phyloP scores from a whole-genome alignment of 2,797 vertebrate genomes.

The Nyctalus aviator region DNA sequence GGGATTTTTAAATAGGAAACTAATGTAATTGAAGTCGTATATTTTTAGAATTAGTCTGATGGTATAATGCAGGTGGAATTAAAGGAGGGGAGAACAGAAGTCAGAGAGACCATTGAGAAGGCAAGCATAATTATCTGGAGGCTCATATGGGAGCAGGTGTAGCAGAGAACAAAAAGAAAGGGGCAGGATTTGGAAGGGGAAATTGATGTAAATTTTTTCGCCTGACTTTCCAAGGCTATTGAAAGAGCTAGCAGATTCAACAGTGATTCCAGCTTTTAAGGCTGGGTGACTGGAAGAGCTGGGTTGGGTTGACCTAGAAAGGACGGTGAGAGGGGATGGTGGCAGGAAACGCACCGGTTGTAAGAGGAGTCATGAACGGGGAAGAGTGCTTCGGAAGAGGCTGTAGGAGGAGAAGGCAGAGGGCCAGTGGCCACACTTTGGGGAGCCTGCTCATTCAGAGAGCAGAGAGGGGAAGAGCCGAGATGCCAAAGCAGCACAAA shows the following conservation, averaged over 20 bases:
- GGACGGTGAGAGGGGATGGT: background rate
- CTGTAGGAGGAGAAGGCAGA: background rate
- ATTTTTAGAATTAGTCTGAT: background rate
- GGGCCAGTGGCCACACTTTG: background rate
- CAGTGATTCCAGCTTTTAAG: background rate
- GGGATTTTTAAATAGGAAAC: background rate
- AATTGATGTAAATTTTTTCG: background rate
- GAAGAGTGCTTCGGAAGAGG: background rate
- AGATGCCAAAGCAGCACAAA: background rate
- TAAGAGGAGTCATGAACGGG: background rate
- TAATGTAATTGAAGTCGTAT: background rate
- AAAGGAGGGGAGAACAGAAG: background rate
- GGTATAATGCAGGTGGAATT: background rate
- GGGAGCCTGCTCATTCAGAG: background rate
- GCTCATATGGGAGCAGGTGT: fast-evolving
- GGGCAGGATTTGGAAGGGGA: background rate
- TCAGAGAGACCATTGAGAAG: constrained; percentile 9
- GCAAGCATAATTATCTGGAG: background rate
- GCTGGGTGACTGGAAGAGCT: background rate
- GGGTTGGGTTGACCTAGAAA: background rate
- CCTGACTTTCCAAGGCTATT: background rate
- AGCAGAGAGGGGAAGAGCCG: background rate
- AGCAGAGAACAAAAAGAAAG: background rate
- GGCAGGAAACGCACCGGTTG: fast-evolving
- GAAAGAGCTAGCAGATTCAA: background rate